These are phyloP conservation scores for Pollimyrus isidori DNA, from an alignment of 2,113 vertebrate species.

Conservation along the genomic window DNA sequence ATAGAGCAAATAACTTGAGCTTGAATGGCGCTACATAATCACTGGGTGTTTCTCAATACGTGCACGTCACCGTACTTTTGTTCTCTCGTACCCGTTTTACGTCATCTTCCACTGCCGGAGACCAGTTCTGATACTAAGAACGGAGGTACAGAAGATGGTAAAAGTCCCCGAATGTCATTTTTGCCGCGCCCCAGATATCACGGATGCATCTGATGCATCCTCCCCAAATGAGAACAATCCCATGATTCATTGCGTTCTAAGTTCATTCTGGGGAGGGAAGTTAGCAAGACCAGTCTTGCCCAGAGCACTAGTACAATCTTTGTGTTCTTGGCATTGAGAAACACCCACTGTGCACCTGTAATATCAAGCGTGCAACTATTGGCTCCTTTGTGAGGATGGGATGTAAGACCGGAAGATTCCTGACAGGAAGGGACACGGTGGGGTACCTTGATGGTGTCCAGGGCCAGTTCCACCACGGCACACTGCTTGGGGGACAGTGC, in stretches of 20 bases:
- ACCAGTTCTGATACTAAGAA: background rate
- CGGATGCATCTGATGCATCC: background rate
- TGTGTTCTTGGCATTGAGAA: background rate
- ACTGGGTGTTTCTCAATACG: background rate
- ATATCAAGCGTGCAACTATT: background rate
- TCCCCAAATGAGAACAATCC: background rate
- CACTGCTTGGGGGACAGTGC: slow-evolving; percentile 93
- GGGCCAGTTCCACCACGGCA: slow-evolving; percentile 86
- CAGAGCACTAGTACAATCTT: background rate
- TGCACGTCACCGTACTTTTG: background rate
- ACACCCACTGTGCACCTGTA: background rate
- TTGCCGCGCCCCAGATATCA: background rate
- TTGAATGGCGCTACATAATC: background rate
- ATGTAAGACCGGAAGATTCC: background rate
- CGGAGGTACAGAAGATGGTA: background rate
- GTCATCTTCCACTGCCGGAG: no score
- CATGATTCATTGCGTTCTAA: background rate
- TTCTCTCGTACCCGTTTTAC: no score
- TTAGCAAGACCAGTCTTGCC: background rate
- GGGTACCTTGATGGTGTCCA: slow-evolving; percentile 95
- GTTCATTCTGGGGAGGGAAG: background rate
- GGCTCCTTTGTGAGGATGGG: background rate
- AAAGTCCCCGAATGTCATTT: background rate
- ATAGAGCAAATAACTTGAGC: background rate
- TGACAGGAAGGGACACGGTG: background rate